Evolutionary conservation across 2,113 vertebrate genomes (phyloP), one percentile per base, ranked within the genome.

Genomic region (Syrrhaptes paradoxus): DNA sequence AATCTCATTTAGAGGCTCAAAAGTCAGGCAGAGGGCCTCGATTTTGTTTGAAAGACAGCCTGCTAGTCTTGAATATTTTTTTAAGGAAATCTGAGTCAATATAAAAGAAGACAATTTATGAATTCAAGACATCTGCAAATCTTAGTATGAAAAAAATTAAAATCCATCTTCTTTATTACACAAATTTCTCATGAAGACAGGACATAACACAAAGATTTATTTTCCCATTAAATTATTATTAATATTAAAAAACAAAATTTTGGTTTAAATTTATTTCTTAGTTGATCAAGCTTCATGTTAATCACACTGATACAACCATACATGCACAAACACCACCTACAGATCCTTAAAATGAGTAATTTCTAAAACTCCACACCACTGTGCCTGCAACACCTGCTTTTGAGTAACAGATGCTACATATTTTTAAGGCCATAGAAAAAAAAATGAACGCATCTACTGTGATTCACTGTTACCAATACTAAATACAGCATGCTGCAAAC

Each of bases 361-460:
- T 79, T 75, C 67, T 43, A 26, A 55, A 79, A 59, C 58, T 36
- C 36, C 66, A 72, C 38, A 52, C 54, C 76, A 86, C 71, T 24
- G 17, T 83, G 80, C 62, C 76, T 65, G 49, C 63, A 63, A 22
- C 49, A 89, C 49, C 84, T 93, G 87, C 66, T 83, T 90, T 46
- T 68, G 43, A 55, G 49, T 73, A 90, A 79, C 55, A 82, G 75
- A 83, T 85, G 84, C 45, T 51, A 59, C 45, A 13, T 72, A 65
- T 55, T 85, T 95, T 72, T 88, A 93, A 85, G 76, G 80, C 79
- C 87, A 92, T 12, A 66, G 46, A 34, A 94, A 68, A 67, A 87
- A 85, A 70, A 26, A 84, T 6, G 10, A 41, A 84, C 6, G 8
- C 58, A 72, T 83, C 75, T 83, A 63, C 45, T 46, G 16, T 83